Percentiles rank a stretch among this genome's conserved stretches.
These are phyloP conservation scores for Epirrhoe tristata DNA, from an alignment of 2,888 invertebrate genomes.

Conservation along the genomic window DNA sequence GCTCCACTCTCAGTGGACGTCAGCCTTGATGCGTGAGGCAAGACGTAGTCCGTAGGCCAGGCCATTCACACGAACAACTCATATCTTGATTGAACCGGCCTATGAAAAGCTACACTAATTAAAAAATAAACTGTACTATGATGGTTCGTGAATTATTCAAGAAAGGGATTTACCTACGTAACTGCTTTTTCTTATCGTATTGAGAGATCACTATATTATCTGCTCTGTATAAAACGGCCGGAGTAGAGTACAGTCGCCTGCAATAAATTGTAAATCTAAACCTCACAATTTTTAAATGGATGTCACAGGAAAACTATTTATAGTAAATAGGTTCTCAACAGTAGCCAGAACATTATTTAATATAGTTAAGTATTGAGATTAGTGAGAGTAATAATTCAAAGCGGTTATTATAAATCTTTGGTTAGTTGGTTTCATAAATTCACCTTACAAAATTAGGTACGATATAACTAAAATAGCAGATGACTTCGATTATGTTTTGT, in stretches of 20 bases:
- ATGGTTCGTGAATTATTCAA: constrained; percentile 74
- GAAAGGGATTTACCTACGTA: constrained; percentile 68
- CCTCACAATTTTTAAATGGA: too few species aligned
- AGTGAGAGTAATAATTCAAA: too few species aligned
- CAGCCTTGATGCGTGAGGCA: constrained; percentile 31
- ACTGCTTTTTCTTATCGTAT: constrained; percentile 37
- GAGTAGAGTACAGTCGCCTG: neutral
- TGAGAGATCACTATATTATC: constrained; percentile 15
- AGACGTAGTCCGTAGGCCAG: constrained; percentile 46
- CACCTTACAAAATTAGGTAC: too few species aligned
- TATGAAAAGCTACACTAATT: constrained; percentile 84
- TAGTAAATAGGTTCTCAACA: too few species aligned
- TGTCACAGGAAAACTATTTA: too few species aligned
- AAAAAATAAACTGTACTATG: constrained; percentile 81
- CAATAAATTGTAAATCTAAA: too few species aligned
- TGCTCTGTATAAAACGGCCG: neutral
- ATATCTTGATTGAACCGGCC: constrained; percentile 81
- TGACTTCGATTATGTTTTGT: too few species aligned
- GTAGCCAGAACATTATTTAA: too few species aligned
- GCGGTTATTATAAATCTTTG: too few species aligned
- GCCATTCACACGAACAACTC: constrained; percentile 81
- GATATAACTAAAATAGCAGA: too few species aligned
- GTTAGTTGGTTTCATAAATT: too few species aligned
- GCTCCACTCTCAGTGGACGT: constrained; percentile 9
- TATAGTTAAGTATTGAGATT: too few species aligned